Evolutionary conservation across 2,797 vertebrate species (phyloP), one percentile per base, ranked within the genome.

Genomic region (Esox lucius): DNA sequence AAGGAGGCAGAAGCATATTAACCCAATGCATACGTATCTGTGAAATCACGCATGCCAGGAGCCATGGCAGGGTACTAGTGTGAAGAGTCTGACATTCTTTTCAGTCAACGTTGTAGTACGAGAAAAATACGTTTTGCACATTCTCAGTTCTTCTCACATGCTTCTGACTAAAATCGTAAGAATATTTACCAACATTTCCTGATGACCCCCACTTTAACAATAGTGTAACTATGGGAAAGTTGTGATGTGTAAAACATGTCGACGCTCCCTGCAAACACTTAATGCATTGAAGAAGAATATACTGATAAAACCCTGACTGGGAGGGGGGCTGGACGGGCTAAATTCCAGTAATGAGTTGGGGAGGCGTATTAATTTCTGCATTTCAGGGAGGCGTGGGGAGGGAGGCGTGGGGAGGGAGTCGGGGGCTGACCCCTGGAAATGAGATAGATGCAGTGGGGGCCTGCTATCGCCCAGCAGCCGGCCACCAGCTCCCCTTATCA

Each of bases 401-500:
- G 74, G 70, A 68, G 78, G 76, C 76, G 82, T 8, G 35, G 35
- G 35, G 35, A 39, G 35, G 35, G 35, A 39, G 35, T 35, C 35
- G 35, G 81, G 78, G 84, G 86, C 89, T 94, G 94, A 94, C 93
- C 91, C 89, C 87, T 92, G 83, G 82, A 91, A 92, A 91, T 94
- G 90, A 87, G 84, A 86, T 90, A 88, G 91, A 88, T 91, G 90
- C 91, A 87, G 88, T 78, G 79, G 79, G 84, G 89, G 85, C 87
- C 87, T 87, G 84, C 91, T 93, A 92, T 89, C 93, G 85, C 85
- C 83, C 85, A 81, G 75, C 88, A 91, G 90, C 91, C 85, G 86
- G 92, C 91, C 89, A 94, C 90, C 94, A 91, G 89, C 86, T 79
- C 85, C 81, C 81, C 94, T 96, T 95, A 96, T 95, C 95, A 94